Base-by-base conservation (phyloP, 2,888 invertebrate species). In the Amblyjoppa fuscipennis region DNA sequence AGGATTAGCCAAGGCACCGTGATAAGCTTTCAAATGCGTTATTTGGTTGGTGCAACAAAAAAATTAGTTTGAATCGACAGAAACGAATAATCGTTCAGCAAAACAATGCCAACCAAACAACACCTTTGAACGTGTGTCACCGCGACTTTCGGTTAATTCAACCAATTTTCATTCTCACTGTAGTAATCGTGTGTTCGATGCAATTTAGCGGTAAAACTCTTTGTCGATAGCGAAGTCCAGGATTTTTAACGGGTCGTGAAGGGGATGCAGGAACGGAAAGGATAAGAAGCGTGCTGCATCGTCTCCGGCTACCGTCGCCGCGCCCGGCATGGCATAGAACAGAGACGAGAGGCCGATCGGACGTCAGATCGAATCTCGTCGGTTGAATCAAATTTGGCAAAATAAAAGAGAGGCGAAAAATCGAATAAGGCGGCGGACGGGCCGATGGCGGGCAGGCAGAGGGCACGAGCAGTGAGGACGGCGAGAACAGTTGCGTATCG, bases 401-500 rank as follows among this genome's bases (percentile, higher is more conserved):
- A 89, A 88, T 87, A 88, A 89, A 88, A 83, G 87, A 87, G 88
- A 86, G 76, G 76, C 69, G 69, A 25, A 53, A 66, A 79, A 75
- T 64, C 64, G 70, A 64, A 28, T 49, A 38, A 28, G 59, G 41
- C 25, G n/a, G 38, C 59, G 45, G 34, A 78, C 64, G 53, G 59
- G 61, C 28, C 38, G 71, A 78, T 70, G 87, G 79, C 77, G 87
- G 41, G 53, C 68, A 73, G 84, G 75, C 77, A 82, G 59, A 73
- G 79, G 85, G 87, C 70, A 85, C 66, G 87, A 87, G 61, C 16
- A 28, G 61, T 87, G 75, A 87, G 89, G 90, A 87, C 89, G 89
- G 92, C 92, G 92, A 92, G 92, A 92, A 92, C 92, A 92, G 92
- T 92, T 92, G 92, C 91, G 92, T 91, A 91, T 91, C 91, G 91